Evolutionary conservation across 2,113 vertebrate genomes (phyloP), one percentile per base, ranked within the genome.

Genomic region (Poicephalus gulielmi): DNA sequence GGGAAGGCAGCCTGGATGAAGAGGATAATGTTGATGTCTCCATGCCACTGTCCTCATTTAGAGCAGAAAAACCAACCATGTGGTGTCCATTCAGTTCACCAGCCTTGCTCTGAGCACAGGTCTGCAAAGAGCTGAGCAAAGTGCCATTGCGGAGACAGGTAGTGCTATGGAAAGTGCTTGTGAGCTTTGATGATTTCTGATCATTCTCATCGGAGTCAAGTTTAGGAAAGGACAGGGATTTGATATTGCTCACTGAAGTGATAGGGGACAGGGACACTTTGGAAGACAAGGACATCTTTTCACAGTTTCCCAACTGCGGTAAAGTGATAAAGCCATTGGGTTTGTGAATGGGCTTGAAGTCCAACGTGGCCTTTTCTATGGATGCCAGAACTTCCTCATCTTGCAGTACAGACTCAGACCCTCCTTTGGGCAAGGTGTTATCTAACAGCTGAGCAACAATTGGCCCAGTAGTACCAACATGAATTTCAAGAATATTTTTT

Each of bases 211-310:
- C 98, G 10, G 99, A 99, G 69, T 99, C 99, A 80, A 99, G 98
- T 97, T 99, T 99, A 43, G 99, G 99, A 84, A 99, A 99, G 86
- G 98, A 99, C 22, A 99, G 97, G 79, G 99, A 99, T 97, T 99
- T 99, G 95, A 99, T 99, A 98, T 99, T 99, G 98, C 99, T 98
- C 95, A 98, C 98, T 77, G 97, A 94, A 88, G 98, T 97, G 77
- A 97, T 96, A 2, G 98, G 98, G 35, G 98, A 97, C 17, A 98
- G 98, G 95, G 98, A 97, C 94, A 98, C 98, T 98, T 98, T 98
- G 98, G 98, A 98, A 98, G 98, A 98, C 97, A 98, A 97, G 41
- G 98, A 95, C 98, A 98, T 95, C 94, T 98, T 98, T 97, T 98
- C 98, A 98, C 98, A 92, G 97, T 98, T 98, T 96, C 99, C 98